A percentile compares a stretch with the other conserved stretches of the same genome.
These are phyloP conservation scores for Drepana falcataria DNA, from an alignment of 2,888 invertebrate genomes.

Conservation along the genomic window DNA sequence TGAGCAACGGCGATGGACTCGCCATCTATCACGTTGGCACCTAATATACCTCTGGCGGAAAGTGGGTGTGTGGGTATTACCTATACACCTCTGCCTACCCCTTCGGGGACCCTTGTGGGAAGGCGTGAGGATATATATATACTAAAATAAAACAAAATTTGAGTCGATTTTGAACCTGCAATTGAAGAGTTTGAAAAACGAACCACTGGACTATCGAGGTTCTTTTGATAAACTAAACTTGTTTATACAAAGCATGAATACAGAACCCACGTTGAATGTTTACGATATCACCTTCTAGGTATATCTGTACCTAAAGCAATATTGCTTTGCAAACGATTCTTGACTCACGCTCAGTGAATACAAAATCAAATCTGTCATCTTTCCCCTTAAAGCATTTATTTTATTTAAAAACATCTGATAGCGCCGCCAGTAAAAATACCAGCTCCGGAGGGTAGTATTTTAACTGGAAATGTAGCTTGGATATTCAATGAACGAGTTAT, in stretches of 20 bases:
- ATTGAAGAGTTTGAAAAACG: too few species aligned
- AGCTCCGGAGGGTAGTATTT: background rate
- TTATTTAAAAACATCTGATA: background rate
- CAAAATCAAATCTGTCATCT: constrained; percentile 9
- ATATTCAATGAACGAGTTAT: constrained; percentile 1
- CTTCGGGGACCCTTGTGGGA: too few species aligned
- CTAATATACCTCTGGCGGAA: too few species aligned
- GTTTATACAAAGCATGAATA: background rate
- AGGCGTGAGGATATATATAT: too few species aligned
- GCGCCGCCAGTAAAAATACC: background rate
- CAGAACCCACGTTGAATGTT: background rate
- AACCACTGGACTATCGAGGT: too few species aligned
- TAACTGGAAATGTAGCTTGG: background rate
- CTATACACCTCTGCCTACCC: too few species aligned
- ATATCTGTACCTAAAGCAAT: background rate
- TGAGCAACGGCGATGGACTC: too few species aligned
- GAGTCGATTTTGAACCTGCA: too few species aligned
- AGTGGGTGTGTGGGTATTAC: too few species aligned
- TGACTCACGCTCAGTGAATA: constrained; percentile 1
- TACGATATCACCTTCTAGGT: background rate
- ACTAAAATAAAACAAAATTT: too few species aligned
- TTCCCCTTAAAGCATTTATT: constrained; percentile 4
- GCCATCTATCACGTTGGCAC: too few species aligned
- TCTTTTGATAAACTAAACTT: too few species aligned
- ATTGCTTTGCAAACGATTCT: constrained; percentile 1